Conservation (phyloP, 2,888 invertebrate species). For the Sinohyriopsis cumingii region DNA sequence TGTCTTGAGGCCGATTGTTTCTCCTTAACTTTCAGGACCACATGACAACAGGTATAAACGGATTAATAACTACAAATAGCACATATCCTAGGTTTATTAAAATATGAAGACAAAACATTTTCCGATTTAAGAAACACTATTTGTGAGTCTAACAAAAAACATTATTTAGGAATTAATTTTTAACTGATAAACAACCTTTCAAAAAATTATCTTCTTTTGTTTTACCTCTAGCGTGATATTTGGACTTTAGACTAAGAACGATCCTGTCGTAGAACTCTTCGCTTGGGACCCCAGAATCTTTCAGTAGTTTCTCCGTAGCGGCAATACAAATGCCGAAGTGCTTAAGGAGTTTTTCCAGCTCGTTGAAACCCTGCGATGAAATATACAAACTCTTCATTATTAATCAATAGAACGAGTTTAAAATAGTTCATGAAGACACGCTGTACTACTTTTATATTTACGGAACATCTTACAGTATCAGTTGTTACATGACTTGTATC, state of each 20-base stretch:
- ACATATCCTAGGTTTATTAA: too few relatives aligned
- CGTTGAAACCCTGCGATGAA: constrained; percentile 88
- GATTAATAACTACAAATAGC: too few relatives aligned
- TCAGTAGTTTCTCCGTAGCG: constrained; percentile 92
- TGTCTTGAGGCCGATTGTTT: too few relatives aligned
- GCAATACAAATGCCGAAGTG: constrained; percentile 93
- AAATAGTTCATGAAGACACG: background rate
- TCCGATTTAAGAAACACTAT: too few relatives aligned
- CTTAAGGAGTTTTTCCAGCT: constrained; percentile 88
- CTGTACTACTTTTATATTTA: background rate
- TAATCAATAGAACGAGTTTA: background rate
- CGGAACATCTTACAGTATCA: background rate
- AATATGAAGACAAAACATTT: too few relatives aligned
- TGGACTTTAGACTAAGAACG: constrained; percentile 87
- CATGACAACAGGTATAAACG: too few relatives aligned
- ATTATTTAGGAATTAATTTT: too few relatives aligned
- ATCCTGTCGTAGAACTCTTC: constrained; percentile 80
- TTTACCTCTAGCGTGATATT: constrained; percentile 90
- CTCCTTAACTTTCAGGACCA: too few relatives aligned
- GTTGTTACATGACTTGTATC: background rate
- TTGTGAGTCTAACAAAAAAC: too few relatives aligned
- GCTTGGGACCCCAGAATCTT: constrained; percentile 92
- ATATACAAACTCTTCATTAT: background rate
- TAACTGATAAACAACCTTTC: too few relatives aligned
- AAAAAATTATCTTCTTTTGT: background rate